Conservation (phyloP, 2,888 invertebrate species). For the Lordiphosa andalusiaca region DNA sequence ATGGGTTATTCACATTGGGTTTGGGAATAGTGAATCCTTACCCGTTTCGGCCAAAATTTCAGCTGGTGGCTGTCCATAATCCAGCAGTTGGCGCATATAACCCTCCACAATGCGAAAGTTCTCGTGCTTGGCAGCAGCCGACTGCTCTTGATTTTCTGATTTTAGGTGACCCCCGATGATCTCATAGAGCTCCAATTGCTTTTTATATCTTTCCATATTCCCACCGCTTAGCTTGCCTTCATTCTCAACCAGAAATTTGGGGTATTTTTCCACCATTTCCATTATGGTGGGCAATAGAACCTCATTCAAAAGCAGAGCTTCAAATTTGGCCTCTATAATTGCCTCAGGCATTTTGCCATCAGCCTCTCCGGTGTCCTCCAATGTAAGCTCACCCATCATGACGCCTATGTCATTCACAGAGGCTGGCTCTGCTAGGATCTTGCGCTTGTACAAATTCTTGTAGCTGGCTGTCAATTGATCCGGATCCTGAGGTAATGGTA, state of each 20-base stretch:
- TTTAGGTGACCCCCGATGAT: conserved; percentile 90
- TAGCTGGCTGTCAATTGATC: conserved; percentile 88
- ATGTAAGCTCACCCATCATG: conserved; percentile 83
- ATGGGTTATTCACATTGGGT: too few species aligned
- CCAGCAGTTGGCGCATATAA: conserved; percentile 95
- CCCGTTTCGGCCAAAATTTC: conserved; percentile 86
- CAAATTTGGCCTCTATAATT: conserved; percentile 94
- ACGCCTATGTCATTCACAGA: conserved; percentile 87
- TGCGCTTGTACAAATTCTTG: conserved; percentile 86
- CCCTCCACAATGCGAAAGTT: conserved; percentile 89
- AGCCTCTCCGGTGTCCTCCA: conserved; percentile 77
- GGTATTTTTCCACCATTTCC: conserved; percentile 91
- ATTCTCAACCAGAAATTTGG: conserved; percentile 90
- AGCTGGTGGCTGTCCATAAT: conserved; percentile 92
- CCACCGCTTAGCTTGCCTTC: conserved; percentile 84
- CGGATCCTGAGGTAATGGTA: conserved; percentile 81
- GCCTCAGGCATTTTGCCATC: conserved; percentile 87
- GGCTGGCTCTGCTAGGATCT: conserved; percentile 84
- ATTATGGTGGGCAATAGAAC: conserved; percentile 93
- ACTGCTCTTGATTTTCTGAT: conserved; percentile 87
- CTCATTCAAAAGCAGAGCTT: conserved; percentile 92
- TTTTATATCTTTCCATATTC: conserved; percentile 88
- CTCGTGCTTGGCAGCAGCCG: conserved; percentile 87
- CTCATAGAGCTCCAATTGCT: conserved; percentile 90
- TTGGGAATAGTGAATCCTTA: too few species aligned